phyloP scores from a whole-genome alignment of 2,797 vertebrate species.

The Leucoraja ocellata region DNA sequence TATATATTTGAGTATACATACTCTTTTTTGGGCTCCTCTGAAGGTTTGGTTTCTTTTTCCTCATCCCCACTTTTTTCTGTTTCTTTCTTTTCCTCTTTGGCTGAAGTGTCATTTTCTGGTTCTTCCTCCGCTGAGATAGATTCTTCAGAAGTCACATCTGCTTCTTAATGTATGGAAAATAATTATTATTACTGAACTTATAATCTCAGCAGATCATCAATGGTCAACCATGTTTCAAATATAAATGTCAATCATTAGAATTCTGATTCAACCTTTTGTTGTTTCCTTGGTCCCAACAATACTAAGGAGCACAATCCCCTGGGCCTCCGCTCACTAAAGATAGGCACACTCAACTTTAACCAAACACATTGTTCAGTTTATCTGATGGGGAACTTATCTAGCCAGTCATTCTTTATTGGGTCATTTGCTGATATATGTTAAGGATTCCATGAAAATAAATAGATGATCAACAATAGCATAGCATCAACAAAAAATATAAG shows the following conservation, averaged over 20 bases:
- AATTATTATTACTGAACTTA: not conserved
- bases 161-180: slow-evolving; percentile 56
- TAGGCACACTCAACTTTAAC: not conserved
- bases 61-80: slow-evolving; percentile 44
- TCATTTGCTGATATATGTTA: not conserved
- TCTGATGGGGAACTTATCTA: not conserved
- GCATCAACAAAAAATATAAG: too few species aligned
- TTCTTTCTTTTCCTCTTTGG: slow-evolving; percentile 58
- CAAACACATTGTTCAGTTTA: not conserved
- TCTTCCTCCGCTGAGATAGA: slow-evolving; percentile 75
- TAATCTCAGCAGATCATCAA: not conserved
- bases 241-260: not conserved
- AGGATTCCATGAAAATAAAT: not conserved
- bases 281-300: too few species aligned
- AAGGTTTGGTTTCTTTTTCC: slow-evolving; percentile 51
- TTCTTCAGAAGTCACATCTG: slow-evolving; percentile 74
- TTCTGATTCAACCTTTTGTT: not conserved
- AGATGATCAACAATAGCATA: too few species aligned
- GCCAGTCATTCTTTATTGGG: not conserved
- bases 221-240: not conserved
- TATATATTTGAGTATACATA: slow-evolving; percentile 41
- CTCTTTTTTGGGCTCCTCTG: slow-evolving; percentile 67
- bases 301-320: not conserved
- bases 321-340: too few species aligned
- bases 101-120: slow-evolving; percentile 61